phyloP scores from a whole-genome alignment of 2,888 invertebrate species.

The Arctia plantaginis region DNA sequence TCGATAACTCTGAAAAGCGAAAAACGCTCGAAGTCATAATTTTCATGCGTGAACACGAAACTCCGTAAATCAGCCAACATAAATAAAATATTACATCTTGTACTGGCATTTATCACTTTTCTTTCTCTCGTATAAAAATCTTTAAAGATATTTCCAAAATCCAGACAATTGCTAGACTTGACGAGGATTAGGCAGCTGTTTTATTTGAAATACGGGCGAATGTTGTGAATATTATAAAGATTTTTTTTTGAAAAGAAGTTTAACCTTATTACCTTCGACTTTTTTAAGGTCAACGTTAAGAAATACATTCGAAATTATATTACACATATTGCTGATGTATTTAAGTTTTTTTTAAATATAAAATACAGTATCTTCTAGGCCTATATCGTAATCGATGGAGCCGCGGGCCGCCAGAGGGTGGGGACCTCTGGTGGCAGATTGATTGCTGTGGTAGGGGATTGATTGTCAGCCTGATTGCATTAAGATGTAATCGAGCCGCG shows the following conservation, averaged over 20 bases:
- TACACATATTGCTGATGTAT: neutral
- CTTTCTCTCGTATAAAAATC: conserved; percentile 4
- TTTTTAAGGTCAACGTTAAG: neutral
- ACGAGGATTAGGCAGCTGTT: conserved; percentile 8
- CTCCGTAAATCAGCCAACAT: conserved; percentile 18
- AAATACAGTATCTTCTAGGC: too few relatives aligned
- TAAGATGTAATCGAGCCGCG: too few relatives aligned
- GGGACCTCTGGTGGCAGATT: too few relatives aligned
- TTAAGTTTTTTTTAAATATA: neutral
- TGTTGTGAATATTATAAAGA: conserved; percentile 2
- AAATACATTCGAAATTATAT: neutral
- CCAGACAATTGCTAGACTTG: conserved; percentile 5
- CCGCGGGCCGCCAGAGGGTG: too few relatives aligned
- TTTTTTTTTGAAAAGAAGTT: neutral
- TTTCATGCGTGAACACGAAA: conserved; percentile 21
- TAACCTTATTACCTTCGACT: neutral
- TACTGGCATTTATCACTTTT: conserved; percentile 17
- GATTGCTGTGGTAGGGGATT: too few relatives aligned
- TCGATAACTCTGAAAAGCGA: conserved; percentile 29
- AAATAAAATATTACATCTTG: conserved; percentile 23
- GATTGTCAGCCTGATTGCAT: too few relatives aligned
- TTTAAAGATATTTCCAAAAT: conserved; percentile 5
- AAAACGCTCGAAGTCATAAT: conserved; percentile 33
- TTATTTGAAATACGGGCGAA: conserved; percentile 5
- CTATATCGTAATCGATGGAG: too few relatives aligned